These are phyloP conservation scores for Pogonus chalceus DNA, from an alignment of 1,140 invertebrate species.

Conservation along the genomic window DNA sequence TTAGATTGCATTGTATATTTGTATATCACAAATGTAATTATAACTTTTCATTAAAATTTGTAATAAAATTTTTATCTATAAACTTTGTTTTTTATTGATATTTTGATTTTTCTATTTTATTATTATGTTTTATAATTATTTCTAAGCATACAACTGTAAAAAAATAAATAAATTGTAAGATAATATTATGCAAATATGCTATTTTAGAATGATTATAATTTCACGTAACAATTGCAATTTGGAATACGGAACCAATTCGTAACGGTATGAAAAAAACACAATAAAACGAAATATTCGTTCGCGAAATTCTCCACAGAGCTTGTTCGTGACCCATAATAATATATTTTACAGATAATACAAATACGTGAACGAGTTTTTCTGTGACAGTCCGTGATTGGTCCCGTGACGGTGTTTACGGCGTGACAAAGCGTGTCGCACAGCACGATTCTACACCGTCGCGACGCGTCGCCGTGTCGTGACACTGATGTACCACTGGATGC, in stretches of 20 bases:
- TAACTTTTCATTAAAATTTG: neutral
- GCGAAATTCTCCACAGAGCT: neutral
- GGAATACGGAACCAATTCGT: no score
- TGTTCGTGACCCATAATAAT: neutral
- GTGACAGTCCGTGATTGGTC: conserved; percentile 3
- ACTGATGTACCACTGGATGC: conserved; percentile 5
- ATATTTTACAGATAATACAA: conserved; percentile 4
- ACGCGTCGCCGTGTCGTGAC: no score
- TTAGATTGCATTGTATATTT: neutral
- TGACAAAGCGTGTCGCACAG: neutral
- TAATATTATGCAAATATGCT: no score
- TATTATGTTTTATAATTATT: no score
- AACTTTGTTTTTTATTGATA: no score
- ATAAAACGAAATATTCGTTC: neutral
- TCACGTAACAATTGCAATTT: no score
- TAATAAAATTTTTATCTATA: neutral
- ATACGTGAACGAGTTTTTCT: conserved; percentile 5
- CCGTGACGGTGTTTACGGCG: conserved; percentile 2
- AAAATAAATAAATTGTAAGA: no score
- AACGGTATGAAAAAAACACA: neutral
- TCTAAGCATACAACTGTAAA: no score
- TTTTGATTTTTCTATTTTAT: no score
- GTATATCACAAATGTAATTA: neutral
- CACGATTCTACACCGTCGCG: no score
- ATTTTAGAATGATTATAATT: no score